A percentile compares a stretch with the other conserved stretches of the same genome.
Conservation (phyloP, 1,140 invertebrate genomes). For the Heliconius nattereri region DNA sequence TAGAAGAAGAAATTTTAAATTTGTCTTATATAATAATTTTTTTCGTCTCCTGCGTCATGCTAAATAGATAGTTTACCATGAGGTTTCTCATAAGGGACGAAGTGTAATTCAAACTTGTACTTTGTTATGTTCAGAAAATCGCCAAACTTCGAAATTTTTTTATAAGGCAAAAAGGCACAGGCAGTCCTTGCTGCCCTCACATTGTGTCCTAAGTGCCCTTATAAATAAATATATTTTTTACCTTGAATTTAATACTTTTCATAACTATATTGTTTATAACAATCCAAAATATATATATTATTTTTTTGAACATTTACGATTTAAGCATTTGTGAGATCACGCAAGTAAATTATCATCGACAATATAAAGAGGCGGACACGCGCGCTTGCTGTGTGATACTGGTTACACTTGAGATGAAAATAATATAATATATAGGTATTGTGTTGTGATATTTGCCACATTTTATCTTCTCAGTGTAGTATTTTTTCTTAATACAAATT, state of each 20-base stretch:
- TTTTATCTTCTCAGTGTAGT: too few species aligned
- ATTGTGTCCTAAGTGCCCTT: neutral
- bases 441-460: too few species aligned
- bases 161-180: too few species aligned
- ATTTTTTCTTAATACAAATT: neutral
- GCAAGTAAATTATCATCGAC: constrained; percentile 64
- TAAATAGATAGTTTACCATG: too few species aligned
- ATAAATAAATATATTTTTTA: neutral
- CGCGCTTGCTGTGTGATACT: constrained; percentile 49
- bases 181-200: too few species aligned
- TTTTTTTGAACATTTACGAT: constrained; percentile 42
- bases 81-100: too few species aligned
- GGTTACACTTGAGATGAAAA: constrained; percentile 39
- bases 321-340: constrained; percentile 57
- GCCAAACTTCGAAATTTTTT: too few species aligned
- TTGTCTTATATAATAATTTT: too few species aligned
- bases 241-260: neutral
- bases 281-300: constrained; percentile 39
- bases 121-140: too few species aligned
- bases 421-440: neutral
- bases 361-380: constrained; percentile 71
- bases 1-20: too few species aligned
- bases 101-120: too few species aligned
- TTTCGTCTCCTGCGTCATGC: too few species aligned
- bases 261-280: neutral